Conservation (phyloP, 2,888 invertebrate genomes). For the Pristionchus exspectatus region DNA sequence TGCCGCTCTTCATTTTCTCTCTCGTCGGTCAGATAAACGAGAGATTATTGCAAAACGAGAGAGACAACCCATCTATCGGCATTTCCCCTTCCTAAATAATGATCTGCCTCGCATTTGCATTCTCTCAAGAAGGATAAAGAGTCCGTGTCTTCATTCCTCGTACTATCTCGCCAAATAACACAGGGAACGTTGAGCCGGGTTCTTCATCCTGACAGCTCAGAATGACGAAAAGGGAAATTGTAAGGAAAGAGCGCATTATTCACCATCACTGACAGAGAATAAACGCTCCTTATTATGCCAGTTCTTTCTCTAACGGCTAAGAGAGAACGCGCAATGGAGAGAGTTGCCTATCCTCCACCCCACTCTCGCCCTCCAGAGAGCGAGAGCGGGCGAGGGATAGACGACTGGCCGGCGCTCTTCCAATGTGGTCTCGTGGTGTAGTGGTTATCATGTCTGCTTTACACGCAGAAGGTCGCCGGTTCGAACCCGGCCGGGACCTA, state of each 20-base stretch:
- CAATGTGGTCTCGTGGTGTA: constrained; percentile 68
- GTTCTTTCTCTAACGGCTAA: background rate
- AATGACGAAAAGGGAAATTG: background rate
- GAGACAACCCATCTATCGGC: too few species aligned
- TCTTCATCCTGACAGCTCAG: too few species aligned
- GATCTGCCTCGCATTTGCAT: background rate
- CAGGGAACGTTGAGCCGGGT: too few species aligned
- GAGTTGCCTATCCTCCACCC: background rate
- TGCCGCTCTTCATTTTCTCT: too few species aligned
- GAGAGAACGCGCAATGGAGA: background rate
- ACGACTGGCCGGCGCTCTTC: background rate
- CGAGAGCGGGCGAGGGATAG: background rate
- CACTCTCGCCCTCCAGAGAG: background rate
- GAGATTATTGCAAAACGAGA: too few species aligned
- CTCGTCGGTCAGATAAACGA: too few species aligned
- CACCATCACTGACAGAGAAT: too few species aligned
- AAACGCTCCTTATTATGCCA: background rate
- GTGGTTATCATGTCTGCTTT: constrained; percentile 77
- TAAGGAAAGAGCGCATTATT: background rate
- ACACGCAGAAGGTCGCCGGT: constrained; percentile 77
- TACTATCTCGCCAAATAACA: background rate
- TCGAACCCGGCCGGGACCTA: constrained; percentile 68
- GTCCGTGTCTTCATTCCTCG: background rate
- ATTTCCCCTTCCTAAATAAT: too few species aligned
- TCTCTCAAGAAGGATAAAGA: background rate